Evolutionary conservation across 1,140 invertebrate genomes (phyloP), one percentile per base, ranked within the genome.

Genomic region (Drosophila paulistorum): DNA sequence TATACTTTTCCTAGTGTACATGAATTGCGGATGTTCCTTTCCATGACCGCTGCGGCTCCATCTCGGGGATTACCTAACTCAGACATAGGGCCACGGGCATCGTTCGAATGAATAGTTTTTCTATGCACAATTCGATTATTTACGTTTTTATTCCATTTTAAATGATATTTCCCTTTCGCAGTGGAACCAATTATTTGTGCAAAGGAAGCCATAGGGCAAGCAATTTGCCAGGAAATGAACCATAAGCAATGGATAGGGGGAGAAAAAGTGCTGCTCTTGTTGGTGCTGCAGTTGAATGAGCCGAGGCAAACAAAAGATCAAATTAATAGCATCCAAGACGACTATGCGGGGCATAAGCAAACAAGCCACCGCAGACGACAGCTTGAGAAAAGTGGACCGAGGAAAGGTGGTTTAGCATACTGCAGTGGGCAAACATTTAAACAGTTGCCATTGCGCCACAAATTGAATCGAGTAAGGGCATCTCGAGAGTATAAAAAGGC

Each of bases 81-180:
- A 55, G 65, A 65, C 55, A 51, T 35, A 33, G 55, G 39, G 45
- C 39, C 74, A 77, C 62, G 3, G 23, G 0, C 23, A 26, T 26
- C 23, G 23, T 26, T 4, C 3, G 74, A 77, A 61, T 71, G 74
- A 75, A 89, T 71, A 66, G 67, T 76, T 83, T 86, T 83, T 87
- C 83, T 86, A 79, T 86, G 70, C 69, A 79, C 80, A 78, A 87
- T 87, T 90, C 80, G 84, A 84, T 87, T 87, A 89, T 84, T 84
- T 83, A 74, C 79, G 81, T 86, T 77, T 87, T 79, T 82, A 82
- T 65, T 65, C 45, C 67, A 73, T 74, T 80, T 82, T 79, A 87
- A 89, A 84, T 89, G 73, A 84, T 89, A 89, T 89, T 89, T 80
- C 61, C 59, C 63, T n/a, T 62, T 67, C 58, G 60, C 69, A 14